A percentile compares a stretch with the other conserved stretches of the same genome.
Evolutionary conservation across 2,113 vertebrate genomes (phyloP).

Genomic region (Formicarius rufipectus): DNA sequence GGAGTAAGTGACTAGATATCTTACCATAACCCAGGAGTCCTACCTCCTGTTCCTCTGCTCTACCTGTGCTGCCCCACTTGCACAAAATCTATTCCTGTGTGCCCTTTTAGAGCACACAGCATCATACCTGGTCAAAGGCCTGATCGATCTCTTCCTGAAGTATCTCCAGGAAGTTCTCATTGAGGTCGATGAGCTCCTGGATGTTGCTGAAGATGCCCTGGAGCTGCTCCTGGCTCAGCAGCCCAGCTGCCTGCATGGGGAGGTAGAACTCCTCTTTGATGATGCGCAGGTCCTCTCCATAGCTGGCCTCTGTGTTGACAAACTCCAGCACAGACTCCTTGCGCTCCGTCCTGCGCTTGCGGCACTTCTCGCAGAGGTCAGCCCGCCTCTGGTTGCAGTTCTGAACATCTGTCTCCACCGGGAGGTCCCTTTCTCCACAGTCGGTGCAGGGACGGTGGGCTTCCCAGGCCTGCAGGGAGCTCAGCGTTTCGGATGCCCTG

Average conservation of each 20-base stretch:
- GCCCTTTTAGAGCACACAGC: background rate
- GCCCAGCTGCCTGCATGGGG: conserved; percentile 86
- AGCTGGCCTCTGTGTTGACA: conserved; percentile 89
- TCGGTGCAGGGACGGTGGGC: conserved; percentile 84
- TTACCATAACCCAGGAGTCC: background rate
- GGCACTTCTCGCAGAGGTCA: conserved; percentile 84
- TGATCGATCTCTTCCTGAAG: conserved; percentile 89
- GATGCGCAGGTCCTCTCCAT: conserved; percentile 86
- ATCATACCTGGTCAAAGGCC: conserved; percentile 83
- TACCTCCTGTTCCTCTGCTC: background rate
- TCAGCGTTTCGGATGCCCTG: conserved; percentile 68
- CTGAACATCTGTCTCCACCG: conserved; percentile 57
- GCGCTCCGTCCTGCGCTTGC: conserved; percentile 84
- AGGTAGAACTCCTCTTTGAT: conserved; percentile 90
- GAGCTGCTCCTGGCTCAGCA: conserved; percentile 86
- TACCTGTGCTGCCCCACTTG: background rate
- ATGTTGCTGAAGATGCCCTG: conserved; percentile 86
- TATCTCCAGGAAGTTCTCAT: conserved; percentile 85
- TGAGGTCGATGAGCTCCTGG: conserved; percentile 88
- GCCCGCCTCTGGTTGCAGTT: conserved; percentile 71
- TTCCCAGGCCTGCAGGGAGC: conserved; percentile 80
- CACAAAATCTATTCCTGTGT: background rate
- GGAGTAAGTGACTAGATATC: background rate
- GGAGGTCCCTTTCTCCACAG: conserved; percentile 82
- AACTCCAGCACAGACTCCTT: conserved; percentile 92